Conservation (phyloP, 2,797 vertebrate genomes). For the Enoplosus armatus region DNA sequence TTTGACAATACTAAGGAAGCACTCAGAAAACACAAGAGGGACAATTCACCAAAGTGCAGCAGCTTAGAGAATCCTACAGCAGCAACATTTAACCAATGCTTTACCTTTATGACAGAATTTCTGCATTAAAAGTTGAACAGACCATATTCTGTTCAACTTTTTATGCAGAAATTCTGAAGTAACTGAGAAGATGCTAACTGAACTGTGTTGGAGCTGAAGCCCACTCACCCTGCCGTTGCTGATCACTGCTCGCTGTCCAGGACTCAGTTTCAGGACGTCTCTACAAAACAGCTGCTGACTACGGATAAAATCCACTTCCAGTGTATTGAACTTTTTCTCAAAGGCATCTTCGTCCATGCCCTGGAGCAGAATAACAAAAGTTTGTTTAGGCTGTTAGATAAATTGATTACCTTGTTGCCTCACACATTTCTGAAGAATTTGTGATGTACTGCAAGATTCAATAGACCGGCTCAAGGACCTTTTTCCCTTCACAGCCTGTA, state of each 20-base stretch:
- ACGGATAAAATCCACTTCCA: slow-evolving; percentile 91
- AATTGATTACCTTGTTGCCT: slow-evolving; percentile 35
- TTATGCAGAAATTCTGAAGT: background rate
- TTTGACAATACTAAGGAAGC: slow-evolving; percentile 58
- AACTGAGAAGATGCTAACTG: background rate
- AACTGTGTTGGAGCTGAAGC: slow-evolving; percentile 5
- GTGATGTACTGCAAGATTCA: slow-evolving; percentile 38
- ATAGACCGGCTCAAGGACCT: slow-evolving; percentile 54
- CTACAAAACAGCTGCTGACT: slow-evolving; percentile 93
- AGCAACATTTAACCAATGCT: slow-evolving; percentile 8
- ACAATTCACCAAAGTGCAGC: slow-evolving; percentile 47
- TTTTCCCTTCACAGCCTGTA: slow-evolving; percentile 42
- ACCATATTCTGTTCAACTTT: background rate
- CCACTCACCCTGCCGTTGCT: slow-evolving; percentile 95
- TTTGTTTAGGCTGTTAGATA: slow-evolving; percentile 50
- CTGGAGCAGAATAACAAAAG: slow-evolving; percentile 78
- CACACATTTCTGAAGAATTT: slow-evolving; percentile 33
- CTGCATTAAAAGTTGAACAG: too few species aligned
- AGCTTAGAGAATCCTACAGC: slow-evolving; percentile 23
- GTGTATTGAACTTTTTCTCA: slow-evolving; percentile 96
- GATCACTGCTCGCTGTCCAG: slow-evolving; percentile 90
- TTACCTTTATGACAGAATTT: slow-evolving; percentile 3
- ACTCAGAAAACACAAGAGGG: slow-evolving; percentile 42
- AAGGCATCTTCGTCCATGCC: slow-evolving; percentile 91
- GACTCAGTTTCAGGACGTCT: slow-evolving; percentile 90